phyloP scores from a whole-genome alignment of 2,888 invertebrate genomes.

The Ennomos quercinarius region DNA sequence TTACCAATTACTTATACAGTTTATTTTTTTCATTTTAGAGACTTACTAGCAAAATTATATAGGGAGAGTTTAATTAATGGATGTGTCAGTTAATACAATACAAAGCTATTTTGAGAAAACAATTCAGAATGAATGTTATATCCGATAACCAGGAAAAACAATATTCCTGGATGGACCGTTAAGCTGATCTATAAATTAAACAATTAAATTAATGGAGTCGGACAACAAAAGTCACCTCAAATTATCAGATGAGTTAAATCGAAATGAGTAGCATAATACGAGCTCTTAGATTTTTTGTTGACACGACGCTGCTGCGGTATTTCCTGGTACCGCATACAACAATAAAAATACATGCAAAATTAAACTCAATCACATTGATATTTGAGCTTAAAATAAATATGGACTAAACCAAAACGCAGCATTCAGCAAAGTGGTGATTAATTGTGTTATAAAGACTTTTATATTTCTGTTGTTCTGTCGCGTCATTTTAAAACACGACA shows the following conservation, averaged over 20 bases:
- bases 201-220: constrained; percentile 73
- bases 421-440: constrained; percentile 77
- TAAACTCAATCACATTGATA: constrained; percentile 37
- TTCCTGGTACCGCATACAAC: constrained; percentile 75
- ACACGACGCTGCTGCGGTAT: constrained; percentile 76
- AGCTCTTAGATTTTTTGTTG: constrained; percentile 80
- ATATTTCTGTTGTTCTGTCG: constrained; percentile 75
- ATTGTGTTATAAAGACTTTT: constrained; percentile 80
- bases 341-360: constrained; percentile 40
- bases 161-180: constrained; percentile 26
- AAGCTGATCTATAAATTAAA: constrained; percentile 40
- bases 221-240: constrained; percentile 73
- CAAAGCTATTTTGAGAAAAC: constrained; percentile 4
- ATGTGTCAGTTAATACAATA: neutral
- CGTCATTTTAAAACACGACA: constrained; percentile 69
- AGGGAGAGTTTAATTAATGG: too few relatives aligned
- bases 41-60: too few relatives aligned
- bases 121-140: constrained; percentile 14
- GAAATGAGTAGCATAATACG: constrained; percentile 79
- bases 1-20: too few relatives aligned
- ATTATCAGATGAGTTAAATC: constrained; percentile 83
- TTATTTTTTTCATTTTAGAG: too few relatives aligned
- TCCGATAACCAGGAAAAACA: constrained; percentile 18
- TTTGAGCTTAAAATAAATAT: constrained; percentile 46
- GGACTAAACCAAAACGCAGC: constrained; percentile 45